A percentile compares a stretch with the other conserved stretches of the same genome.
Conservation (phyloP, 1,140 invertebrate species). For the Meloidogyne floridensis region DNA sequence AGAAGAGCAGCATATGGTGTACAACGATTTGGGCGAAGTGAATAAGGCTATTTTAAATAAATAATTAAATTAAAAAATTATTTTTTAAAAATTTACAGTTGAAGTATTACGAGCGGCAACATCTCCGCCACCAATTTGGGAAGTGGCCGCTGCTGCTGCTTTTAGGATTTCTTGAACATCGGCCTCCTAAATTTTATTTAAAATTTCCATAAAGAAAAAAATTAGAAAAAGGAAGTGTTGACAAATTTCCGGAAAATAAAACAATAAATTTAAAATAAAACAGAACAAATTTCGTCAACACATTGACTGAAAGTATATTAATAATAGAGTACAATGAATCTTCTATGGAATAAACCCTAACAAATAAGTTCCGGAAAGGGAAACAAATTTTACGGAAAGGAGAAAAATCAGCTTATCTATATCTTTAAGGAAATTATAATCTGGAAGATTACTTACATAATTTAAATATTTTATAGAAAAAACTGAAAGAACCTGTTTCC, state of each 20-base stretch:
- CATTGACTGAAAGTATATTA: no score
- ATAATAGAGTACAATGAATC: no score
- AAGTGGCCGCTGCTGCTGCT: conserved; percentile 16
- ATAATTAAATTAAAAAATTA: neutral
- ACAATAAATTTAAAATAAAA: no score
- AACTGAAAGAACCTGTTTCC: neutral
- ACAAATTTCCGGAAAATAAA: neutral
- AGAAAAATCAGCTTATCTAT: no score
- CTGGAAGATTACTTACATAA: no score
- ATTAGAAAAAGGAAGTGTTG: no score
- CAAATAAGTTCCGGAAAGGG: neutral
- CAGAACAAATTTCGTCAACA: no score
- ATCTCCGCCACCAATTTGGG: conserved; percentile 10
- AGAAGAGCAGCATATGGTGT: conserved; percentile 9
- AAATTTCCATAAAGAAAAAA: no score
- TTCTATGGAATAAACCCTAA: no score
- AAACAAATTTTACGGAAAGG: no score
- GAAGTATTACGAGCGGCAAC: neutral
- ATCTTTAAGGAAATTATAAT: no score
- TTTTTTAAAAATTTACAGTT: neutral
- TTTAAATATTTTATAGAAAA: neutral
- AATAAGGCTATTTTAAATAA: conserved; percentile 4
- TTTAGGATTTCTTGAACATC: conserved; percentile 31
- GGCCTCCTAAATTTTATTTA: neutral
- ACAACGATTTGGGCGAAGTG: conserved; percentile 21